Base-by-base conservation (phyloP, 2,888 invertebrate species). In the Therioaphis trifolii region DNA sequence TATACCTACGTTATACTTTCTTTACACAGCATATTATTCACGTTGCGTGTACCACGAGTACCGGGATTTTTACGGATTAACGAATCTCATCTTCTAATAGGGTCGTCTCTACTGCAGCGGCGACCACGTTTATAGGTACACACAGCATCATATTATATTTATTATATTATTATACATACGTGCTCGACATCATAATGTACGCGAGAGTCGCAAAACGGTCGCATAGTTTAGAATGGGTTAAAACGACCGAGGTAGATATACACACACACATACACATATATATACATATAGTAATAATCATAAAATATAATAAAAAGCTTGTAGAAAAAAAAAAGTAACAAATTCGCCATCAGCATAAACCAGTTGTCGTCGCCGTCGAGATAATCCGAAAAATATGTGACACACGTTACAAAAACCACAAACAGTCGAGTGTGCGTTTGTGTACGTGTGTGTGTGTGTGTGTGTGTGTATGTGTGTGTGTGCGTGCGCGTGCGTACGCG, bases 321-420 rank as follows among this genome's bases (percentile, higher is more conserved):
- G 52, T 66, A 49, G 15, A 24, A 68, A 68, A n/a, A n/a, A n/a
- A n/a, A 72, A 52, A 52, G 76, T 63, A 52, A 78, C 52, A 27
- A 78, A 78, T 78, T 78, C 52, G 52, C 68, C 78, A 78, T 52
- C 78, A 68, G 72, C 61, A 69, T 58, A 74, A 82, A 82, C 80
- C 80, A 82, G 80, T 82, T 82, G 80, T 72, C 80, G 49, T 61
- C 61, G 35, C 72, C 72, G n/a, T 63, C 61, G 58, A 72, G 61
- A 82, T 82, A 72, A 80, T 77, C 77, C 78, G 52, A 78, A 68
- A 78, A 78, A 78, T 78, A 78, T 78, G 52, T 68, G 66, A 78
- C 24, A 24, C 77, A 52, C 15, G 77, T 77, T 63, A n/a, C n/a
- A 63, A 74, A 76, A 46, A 63, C 61, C 21, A 63, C 40, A 63